phyloP scores from a whole-genome alignment of 2,113 vertebrate species.

The Lagopus muta region DNA sequence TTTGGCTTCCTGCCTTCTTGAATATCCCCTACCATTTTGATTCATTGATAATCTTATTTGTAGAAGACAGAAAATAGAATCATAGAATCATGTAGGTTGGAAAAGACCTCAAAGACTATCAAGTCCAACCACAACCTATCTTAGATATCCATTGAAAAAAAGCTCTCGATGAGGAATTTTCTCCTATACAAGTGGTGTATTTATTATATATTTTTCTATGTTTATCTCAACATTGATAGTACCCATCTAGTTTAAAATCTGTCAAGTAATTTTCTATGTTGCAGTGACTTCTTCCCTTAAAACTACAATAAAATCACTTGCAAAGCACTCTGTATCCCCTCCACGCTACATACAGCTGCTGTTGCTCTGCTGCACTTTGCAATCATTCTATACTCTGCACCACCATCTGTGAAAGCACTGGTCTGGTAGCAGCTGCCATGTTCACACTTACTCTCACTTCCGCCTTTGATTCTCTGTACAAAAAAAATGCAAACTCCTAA shows the following conservation, averaged over 20 bases:
- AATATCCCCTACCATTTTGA: not conserved
- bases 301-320: not conserved
- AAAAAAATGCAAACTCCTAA: not conserved
- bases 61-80: not conserved
- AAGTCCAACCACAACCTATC: too few relatives aligned
- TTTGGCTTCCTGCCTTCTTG: not conserved
- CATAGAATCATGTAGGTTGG: too few relatives aligned
- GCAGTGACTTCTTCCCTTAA: not conserved
- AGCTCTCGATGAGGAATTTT: not conserved
- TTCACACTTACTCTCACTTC: not conserved
- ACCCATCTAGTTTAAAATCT: not conserved
- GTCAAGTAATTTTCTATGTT: not conserved
- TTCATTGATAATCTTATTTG: not conserved
- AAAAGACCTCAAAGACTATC: too few relatives aligned
- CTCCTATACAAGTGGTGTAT: rapidly evolving
- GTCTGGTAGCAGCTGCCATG: not conserved
- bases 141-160: not conserved
- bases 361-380: not conserved
- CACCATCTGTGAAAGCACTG: not conserved
- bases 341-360: not conserved
- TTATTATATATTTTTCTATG: not conserved
- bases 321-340: not conserved
- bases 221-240: not conserved
- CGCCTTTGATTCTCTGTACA: not conserved
- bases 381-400: not conserved